Percentiles rank a stretch among this genome's conserved stretches.
phyloP scores from a whole-genome alignment of 1,140 invertebrate species.

The Reticulitermes speratus region DNA sequence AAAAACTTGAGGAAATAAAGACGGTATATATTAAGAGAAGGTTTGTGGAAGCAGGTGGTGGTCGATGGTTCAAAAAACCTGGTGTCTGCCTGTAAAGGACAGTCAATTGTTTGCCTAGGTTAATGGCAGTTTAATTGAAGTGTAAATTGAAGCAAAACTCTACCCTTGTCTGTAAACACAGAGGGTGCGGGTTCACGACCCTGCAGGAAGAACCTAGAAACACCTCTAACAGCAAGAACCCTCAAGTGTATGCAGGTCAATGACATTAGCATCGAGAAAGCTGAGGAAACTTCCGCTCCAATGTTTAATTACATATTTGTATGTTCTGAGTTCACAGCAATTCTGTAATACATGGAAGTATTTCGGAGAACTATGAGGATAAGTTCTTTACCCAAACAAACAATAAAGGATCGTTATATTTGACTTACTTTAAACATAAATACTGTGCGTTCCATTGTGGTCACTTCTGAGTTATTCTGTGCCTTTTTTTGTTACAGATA shows the following conservation, averaged over 20 bases:
- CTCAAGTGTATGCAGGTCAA: not conserved
- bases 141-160: not conserved
- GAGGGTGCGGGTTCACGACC: not conserved
- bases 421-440: too few relatives aligned
- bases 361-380: too few relatives aligned
- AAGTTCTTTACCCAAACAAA: too few relatives aligned
- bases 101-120: not conserved
- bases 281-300: conserved; percentile 1
- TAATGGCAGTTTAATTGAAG: conserved; percentile 16
- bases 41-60: not conserved
- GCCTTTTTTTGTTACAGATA: too few relatives aligned
- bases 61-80: not conserved
- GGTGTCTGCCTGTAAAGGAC: not conserved
- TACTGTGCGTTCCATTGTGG: too few relatives aligned
- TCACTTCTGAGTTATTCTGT: too few relatives aligned
- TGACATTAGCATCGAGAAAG: not conserved
- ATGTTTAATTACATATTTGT: not conserved
- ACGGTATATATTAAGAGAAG: not conserved
- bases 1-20: not conserved
- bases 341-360: too few relatives aligned
- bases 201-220: not conserved
- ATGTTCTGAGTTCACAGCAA: not conserved
- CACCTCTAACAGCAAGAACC: not conserved
- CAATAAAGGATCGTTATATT: too few relatives aligned
- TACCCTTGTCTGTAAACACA: not conserved